Evolutionary conservation across 2,797 vertebrate genomes (phyloP), one percentile per base, ranked within the genome.

Genomic region (Intellagama lesueurii): DNA sequence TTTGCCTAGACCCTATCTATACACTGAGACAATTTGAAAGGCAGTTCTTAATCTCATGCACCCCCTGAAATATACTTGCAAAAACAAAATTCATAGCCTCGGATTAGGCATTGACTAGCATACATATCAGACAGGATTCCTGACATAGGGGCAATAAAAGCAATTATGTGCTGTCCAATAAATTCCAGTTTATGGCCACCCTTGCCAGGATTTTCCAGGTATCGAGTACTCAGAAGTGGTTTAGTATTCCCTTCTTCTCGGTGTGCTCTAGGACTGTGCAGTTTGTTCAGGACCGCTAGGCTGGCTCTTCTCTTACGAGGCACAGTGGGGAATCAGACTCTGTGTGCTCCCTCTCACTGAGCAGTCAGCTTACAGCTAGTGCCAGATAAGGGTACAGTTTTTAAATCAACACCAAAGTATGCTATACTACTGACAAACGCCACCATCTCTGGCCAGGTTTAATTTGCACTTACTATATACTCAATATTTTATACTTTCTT

Each of bases 21-120:
- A 82, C 44, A 30, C 22, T 56, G 1, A 40, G 82, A 72, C 44
- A 4, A 0, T 26, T 5, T 66, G 87, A 91, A 69, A 0, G 87
- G 1, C 4, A 91, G 81, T 5, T 85, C 64, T 79, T 91, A 8
- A n/a, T 88, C 85, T 77, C 7, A 75, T 5, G 11, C 0, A n/a
- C 77, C 79, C 89, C 81, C 17, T 90, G 56, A 92, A 87, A 87
- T 7, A 47, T 81, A 2, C 77, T 91, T 81, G 79, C 47, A 78
- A 14, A 69, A 44, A 56, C 82, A 89, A 80, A 66, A 73, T 68
- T 47, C 28, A 86, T 28, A 77, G 44, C 73, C 26, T 86, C n/a
- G 7, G 5, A 86, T 24, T n/a, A 86, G 40, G 47, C 28, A 78
- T 4, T 7, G 6, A 68, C 3, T 47, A 52, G 69, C 9, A 73